phyloP scores from a whole-genome alignment of 2,113 vertebrate species.

The Scolopax mira region DNA sequence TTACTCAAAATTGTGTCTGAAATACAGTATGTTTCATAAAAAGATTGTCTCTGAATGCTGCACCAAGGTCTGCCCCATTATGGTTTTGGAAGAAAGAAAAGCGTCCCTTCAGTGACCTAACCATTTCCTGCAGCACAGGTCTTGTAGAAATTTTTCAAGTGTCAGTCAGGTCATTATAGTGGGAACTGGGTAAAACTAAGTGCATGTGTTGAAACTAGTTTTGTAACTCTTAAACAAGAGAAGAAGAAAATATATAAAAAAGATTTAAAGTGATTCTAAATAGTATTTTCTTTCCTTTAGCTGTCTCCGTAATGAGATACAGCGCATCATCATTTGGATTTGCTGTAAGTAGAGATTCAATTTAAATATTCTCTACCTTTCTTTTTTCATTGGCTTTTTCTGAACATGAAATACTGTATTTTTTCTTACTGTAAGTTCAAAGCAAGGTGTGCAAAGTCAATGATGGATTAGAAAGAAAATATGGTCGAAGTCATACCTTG shows the following conservation, averaged over 20 bases:
- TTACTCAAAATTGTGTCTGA: neutral
- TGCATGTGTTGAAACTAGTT: neutral
- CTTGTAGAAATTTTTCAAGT: neutral
- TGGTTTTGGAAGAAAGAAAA: neutral
- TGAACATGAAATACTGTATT: neutral
- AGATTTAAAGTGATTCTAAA: slow-evolving; percentile 61
- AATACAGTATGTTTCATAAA: neutral
- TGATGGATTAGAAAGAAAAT: neutral
- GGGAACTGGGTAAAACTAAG: neutral
- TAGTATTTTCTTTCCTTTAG: slow-evolving; percentile 80
- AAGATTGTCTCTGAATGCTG: neutral
- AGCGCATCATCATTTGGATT: slow-evolving; percentile 98
- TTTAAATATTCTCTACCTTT: neutral
- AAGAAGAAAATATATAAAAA: neutral
- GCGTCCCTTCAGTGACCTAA: neutral
- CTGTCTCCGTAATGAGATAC: slow-evolving; percentile 97
- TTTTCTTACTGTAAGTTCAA: neutral
- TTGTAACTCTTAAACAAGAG: neutral
- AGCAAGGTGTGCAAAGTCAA: neutral
- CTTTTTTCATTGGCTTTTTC: neutral
- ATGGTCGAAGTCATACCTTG: neutral
- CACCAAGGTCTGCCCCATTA: rapidly evolving
- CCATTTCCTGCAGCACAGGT: neutral
- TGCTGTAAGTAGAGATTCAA: slow-evolving; percentile 87
- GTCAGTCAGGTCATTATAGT: neutral